Conservation (phyloP, 2,888 invertebrate species). For the Ophion slaviceki region DNA sequence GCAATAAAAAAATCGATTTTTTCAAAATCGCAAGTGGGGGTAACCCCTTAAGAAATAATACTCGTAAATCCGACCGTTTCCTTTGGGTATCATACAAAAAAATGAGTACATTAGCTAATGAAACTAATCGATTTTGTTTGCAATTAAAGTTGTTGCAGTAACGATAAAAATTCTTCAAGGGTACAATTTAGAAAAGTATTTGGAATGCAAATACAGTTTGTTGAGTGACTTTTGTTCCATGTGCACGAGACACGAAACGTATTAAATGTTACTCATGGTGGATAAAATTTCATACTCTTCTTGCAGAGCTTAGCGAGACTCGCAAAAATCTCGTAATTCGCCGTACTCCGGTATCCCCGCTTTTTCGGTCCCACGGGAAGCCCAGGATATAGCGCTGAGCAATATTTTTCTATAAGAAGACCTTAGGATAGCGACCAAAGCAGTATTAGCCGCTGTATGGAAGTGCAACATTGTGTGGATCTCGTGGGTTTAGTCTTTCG, state of each 20-base stretch:
- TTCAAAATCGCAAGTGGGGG: no score
- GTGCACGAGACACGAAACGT: background rate
- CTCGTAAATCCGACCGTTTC: background rate
- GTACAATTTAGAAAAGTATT: background rate
- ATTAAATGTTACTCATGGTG: slow-evolving; percentile 18
- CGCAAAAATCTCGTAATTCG: slow-evolving; percentile 66
- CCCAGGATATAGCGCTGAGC: slow-evolving; percentile 46
- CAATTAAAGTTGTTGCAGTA: background rate
- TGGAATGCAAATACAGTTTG: background rate
- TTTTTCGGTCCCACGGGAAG: slow-evolving; percentile 38
- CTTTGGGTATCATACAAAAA: background rate
- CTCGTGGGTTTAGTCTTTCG: slow-evolving; percentile 20
- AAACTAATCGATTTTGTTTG: background rate
- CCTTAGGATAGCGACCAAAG: slow-evolving; percentile 40
- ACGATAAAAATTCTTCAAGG: background rate
- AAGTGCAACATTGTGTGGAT: slow-evolving; percentile 45
- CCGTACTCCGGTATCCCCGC: slow-evolving; percentile 40
- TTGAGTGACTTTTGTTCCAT: background rate
- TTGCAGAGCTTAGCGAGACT: slow-evolving; percentile 58
- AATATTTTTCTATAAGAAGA: slow-evolving; percentile 73
- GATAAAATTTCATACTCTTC: slow-evolving; percentile 22
- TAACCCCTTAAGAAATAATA: background rate
- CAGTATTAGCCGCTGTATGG: slow-evolving; percentile 42
- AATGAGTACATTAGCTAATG: background rate
- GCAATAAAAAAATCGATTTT: no score